Evolutionary conservation across 1,140 invertebrate genomes (phyloP).

Genomic region (Panagrolaimus sp.): DNA sequence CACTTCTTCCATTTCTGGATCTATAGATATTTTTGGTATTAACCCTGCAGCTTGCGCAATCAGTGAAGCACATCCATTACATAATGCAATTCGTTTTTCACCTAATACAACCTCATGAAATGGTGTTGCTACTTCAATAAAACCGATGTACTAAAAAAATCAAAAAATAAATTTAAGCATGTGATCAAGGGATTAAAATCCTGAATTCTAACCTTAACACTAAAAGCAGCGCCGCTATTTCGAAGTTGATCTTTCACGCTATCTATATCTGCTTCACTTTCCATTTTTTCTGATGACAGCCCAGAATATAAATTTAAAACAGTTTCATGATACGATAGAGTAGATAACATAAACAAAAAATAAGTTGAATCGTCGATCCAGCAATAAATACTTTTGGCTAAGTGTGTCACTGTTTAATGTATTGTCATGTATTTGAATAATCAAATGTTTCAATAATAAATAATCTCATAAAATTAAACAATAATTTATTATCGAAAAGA

Average conservation of each 20-base stretch:
- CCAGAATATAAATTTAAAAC: too few relatives aligned
- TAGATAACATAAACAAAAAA: too few relatives aligned
- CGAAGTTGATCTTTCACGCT: background rate
- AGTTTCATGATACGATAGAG: too few relatives aligned
- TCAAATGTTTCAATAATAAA: too few relatives aligned
- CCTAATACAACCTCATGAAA: background rate
- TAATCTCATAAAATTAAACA: too few relatives aligned
- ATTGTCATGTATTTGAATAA: too few relatives aligned
- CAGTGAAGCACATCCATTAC: constrained; percentile 2
- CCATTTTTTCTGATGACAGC: too few relatives aligned
- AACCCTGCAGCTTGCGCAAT: background rate
- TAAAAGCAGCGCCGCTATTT: constrained; percentile 8
- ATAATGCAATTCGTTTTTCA: background rate
- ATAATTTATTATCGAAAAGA: too few relatives aligned
- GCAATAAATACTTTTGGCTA: too few relatives aligned
- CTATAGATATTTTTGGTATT: background rate
- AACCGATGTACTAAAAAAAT: constrained; percentile 5
- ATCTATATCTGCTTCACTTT: background rate
- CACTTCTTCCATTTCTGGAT: background rate
- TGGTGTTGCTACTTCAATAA: background rate
- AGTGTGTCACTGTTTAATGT: too few relatives aligned
- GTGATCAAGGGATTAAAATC: too few relatives aligned
- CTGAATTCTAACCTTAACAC: background rate
- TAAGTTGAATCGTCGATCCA: too few relatives aligned
- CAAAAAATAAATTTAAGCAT: background rate